These are phyloP conservation scores for Rhinogobius similis DNA, from an alignment of 2,113 vertebrate genomes.

Conservation along the genomic window DNA sequence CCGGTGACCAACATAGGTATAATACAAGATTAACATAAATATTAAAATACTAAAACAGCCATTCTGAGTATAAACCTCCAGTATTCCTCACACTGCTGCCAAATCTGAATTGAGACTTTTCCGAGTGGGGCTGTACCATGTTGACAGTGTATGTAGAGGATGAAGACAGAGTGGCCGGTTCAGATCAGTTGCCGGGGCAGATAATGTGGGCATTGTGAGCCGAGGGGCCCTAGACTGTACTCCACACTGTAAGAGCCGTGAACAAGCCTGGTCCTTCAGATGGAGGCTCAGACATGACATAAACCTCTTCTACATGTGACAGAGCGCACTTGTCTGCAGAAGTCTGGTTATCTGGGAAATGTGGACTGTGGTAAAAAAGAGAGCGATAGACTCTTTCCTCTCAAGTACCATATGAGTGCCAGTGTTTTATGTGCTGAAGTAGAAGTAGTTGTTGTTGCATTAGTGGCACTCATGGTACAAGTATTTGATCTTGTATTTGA, in stretches of 20 bases:
- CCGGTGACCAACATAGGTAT: no score
- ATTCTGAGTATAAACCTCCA: background rate
- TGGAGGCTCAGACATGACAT: constrained; percentile 48
- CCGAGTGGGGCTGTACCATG: constrained; percentile 62
- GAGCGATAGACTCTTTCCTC: constrained; percentile 49
- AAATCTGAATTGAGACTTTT: constrained; percentile 69
- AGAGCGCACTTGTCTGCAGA: constrained; percentile 60
- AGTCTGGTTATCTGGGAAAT: constrained; percentile 63
- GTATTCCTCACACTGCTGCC: background rate
- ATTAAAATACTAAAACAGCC: constrained; percentile 79
- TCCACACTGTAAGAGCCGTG: constrained; percentile 47
- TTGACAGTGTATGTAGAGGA: constrained; percentile 64
- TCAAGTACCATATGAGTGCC: constrained; percentile 49
- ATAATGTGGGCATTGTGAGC: constrained; percentile 66
- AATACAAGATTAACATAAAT: no score
- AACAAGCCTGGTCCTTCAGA: constrained; percentile 57
- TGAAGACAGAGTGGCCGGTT: constrained; percentile 53
- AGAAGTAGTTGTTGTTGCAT: background rate
- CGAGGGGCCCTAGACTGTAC: constrained; percentile 49
- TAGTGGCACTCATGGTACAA: background rate
- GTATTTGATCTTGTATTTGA: background rate
- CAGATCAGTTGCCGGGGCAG: constrained; percentile 40
- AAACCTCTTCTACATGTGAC: constrained; percentile 54
- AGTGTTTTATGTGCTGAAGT: constrained; percentile 8
- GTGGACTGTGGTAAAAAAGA: constrained; percentile 23